These are phyloP conservation scores for Ptiloglossa arizonensis DNA, from an alignment of 1,140 invertebrate species.

Conservation along the genomic window DNA sequence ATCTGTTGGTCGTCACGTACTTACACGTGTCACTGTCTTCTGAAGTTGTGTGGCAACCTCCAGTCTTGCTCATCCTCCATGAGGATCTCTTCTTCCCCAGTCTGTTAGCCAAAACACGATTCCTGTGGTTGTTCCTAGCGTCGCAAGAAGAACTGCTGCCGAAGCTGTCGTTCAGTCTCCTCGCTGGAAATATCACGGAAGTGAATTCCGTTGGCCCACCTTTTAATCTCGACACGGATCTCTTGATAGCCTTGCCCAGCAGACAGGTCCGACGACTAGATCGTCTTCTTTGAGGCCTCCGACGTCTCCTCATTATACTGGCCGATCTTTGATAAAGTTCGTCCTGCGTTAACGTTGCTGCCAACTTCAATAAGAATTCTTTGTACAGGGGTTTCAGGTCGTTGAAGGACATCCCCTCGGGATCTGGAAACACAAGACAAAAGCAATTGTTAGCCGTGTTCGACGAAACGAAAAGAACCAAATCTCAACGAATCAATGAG, in stretches of 20 bases:
- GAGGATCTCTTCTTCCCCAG: constrained; percentile 73
- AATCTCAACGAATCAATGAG: not conserved
- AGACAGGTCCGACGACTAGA: constrained; percentile 75
- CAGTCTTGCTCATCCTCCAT: constrained; percentile 67
- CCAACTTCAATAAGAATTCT: constrained; percentile 92
- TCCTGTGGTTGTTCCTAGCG: constrained; percentile 72
- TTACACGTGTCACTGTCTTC: constrained; percentile 85
- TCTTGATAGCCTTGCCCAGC: constrained; percentile 77
- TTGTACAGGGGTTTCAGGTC: constrained; percentile 95
- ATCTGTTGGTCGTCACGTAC: constrained; percentile 17
- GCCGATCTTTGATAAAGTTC: constrained; percentile 94
- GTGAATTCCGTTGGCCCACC: constrained; percentile 81
- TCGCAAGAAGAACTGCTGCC: constrained; percentile 79
- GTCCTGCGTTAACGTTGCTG: constrained; percentile 93
- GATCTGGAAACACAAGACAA: constrained; percentile 80
- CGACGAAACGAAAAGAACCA: not conserved
- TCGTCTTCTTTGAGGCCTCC: constrained; percentile 77
- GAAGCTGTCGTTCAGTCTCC: constrained; percentile 77
- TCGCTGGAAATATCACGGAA: constrained; percentile 81
- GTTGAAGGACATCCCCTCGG: constrained; percentile 95
- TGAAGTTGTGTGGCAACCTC: constrained; percentile 80
- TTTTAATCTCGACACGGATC: constrained; percentile 80
- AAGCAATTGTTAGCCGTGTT: not conserved
- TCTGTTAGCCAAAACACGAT: constrained; percentile 75
- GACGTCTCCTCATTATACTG: constrained; percentile 90